These are phyloP conservation scores for Papilio demoleus DNA, from an alignment of 2,888 invertebrate genomes.

Conservation along the genomic window DNA sequence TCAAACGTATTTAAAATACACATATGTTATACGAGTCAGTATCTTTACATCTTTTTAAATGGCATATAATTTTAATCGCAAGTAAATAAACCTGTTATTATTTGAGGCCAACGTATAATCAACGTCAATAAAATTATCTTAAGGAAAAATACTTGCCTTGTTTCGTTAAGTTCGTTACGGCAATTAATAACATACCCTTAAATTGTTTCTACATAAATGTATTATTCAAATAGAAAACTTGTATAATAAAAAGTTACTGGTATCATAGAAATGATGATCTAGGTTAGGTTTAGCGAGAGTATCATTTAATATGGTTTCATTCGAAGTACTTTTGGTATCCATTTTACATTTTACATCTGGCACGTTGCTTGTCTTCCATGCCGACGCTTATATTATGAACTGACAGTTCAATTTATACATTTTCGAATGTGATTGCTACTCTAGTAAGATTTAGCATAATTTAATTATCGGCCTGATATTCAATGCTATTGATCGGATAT, in stretches of 20 bases:
- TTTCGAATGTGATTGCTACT: background rate
- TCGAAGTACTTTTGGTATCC: too few species aligned
- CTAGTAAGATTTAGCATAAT: background rate
- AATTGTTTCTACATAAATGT: slow-evolving; percentile 17
- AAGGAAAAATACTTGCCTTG: slow-evolving; percentile 12
- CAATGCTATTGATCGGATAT: background rate
- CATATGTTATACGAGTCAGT: background rate
- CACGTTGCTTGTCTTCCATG: too few species aligned
- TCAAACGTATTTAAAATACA: slow-evolving; percentile 6
- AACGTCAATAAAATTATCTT: slow-evolving; percentile 35
- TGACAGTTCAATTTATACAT: background rate
- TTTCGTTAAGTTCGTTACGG: slow-evolving; percentile 24
- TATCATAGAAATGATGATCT: too few species aligned
- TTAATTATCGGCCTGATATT: background rate
- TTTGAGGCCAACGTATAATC: slow-evolving; percentile 35
- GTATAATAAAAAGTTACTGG: background rate
- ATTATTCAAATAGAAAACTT: background rate
- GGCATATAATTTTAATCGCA: slow-evolving; percentile 23
- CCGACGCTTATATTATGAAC: too few species aligned
- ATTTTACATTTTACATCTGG: too few species aligned
- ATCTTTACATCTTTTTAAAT: slow-evolving; percentile 15
- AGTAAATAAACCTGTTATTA: slow-evolving; percentile 39
- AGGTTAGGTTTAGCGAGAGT: too few species aligned
- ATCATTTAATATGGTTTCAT: too few species aligned
- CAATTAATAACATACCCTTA: slow-evolving; percentile 22